Base-by-base conservation (phyloP, 2,888 invertebrate genomes). In the Drosophila cracens region DNA sequence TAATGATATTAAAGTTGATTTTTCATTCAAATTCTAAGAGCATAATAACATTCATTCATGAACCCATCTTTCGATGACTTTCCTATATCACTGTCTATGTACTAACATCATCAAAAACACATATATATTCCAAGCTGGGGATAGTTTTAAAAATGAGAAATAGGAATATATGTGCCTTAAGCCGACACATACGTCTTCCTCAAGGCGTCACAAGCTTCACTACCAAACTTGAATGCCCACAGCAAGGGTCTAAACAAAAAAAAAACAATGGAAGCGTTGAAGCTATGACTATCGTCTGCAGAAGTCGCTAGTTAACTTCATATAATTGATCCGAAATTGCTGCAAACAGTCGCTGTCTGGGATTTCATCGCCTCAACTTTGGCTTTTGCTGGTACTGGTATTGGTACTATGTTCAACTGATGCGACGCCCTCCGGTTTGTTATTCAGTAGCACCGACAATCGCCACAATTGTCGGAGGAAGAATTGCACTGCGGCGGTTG, bases 241-340 rank as follows among this genome's bases (percentile, higher is more conserved):
- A 2, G 46, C 25, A 4, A 16, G 27, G 25, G 25, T 25, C 8
- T 46, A 8, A 16, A 43, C 6, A 16, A 46, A 46, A 52, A 21
- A 54, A 36, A 46, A 52, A 71, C 72, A 74, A 70, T 67, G 62
- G 56, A 79, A 74, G 82, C 76, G 67, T 71, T 60, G 81, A 58
- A 51, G 33, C 68, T 77, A 73, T 77, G 73, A 59, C 61, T 66
- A 77, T 67, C 57, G 58, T 70, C 64, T 51, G 68, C 58, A 70
- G 66, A 66, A 68, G 64, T 59, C 62, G 67, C 64, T 73, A 71
- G 71, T 77, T 76, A 72, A 70, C 72, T 73, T 79, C 71, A 77
- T 69, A 77, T 85, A 89, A 85, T 85, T 85, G 79, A 89, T 83
- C 75, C 64, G 66, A 86, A 85, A 87, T 82, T 87, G 77, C 83